These are phyloP conservation scores for Fregata magnificens DNA, from an alignment of 2,113 vertebrate species.

Conservation along the genomic window DNA sequence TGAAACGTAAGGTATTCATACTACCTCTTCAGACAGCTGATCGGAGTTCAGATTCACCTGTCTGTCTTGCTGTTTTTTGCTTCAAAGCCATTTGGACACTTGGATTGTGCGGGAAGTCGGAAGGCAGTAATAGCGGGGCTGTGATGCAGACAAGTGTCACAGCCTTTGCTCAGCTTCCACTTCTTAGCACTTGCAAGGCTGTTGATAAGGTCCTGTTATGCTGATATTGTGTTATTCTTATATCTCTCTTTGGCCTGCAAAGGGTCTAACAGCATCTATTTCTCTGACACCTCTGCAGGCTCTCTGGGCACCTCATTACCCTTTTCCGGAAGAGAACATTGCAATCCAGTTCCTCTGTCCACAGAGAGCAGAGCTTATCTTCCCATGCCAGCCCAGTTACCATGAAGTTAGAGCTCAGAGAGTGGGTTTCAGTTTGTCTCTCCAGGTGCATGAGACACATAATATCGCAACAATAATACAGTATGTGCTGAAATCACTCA, in stretches of 20 bases:
- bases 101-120: neutral
- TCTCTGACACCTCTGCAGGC: neutral
- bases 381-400: neutral
- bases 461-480: neutral
- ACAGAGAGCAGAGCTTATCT: neutral
- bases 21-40: neutral
- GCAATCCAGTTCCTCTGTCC: neutral
- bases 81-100: neutral
- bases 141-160: neutral
- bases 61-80: slow-evolving; percentile 16
- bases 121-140: neutral
- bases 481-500: neutral
- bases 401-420: neutral
- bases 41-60: neutral
- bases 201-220: neutral
- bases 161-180: neutral
- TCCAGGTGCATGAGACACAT: neutral
- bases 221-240: slow-evolving; percentile 26
- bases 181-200: neutral
- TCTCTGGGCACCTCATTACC: slow-evolving; percentile 32
- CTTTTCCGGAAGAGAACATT: neutral
- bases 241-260: slow-evolving; percentile 2
- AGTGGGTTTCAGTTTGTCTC: neutral
- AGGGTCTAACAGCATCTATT: neutral
- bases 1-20: neutral